phyloP scores from a whole-genome alignment of 2,888 invertebrate genomes.

The Plebejus argus region DNA sequence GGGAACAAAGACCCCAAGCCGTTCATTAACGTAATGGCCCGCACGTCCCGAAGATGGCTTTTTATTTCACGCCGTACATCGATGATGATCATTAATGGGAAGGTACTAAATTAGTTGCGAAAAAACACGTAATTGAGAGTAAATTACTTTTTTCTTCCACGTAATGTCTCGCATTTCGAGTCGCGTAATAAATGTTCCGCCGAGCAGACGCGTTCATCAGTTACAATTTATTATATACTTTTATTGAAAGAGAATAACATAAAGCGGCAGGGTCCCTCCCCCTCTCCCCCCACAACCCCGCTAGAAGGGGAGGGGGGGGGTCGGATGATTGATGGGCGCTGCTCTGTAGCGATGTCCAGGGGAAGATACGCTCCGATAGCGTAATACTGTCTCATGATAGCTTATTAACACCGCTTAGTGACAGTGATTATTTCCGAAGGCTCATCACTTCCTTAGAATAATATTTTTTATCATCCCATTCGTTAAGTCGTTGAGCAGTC shows the following conservation, averaged over 20 bases:
- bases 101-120: not conserved
- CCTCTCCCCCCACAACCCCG: not conserved
- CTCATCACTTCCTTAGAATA: not conserved
- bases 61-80: not conserved
- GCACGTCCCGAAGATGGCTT: not conserved
- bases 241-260: constrained; percentile 17
- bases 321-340: constrained; percentile 12
- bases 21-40: not conserved
- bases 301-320: not conserved
- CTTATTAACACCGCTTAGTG: constrained; percentile 7
- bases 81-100: not conserved
- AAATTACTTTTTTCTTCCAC: not conserved
- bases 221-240: constrained; percentile 14
- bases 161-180: not conserved
- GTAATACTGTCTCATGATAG: constrained; percentile 17
- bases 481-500: not conserved
- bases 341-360: not conserved
- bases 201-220: constrained; percentile 2
- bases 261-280: not conserved
- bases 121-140: not conserved
- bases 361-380: constrained; percentile 1
- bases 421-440: not conserved
- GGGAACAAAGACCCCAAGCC: not conserved
- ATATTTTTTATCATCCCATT: too few species aligned
- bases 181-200: constrained; percentile 12